These are phyloP conservation scores for Piezodorus guildinii DNA, from an alignment of 1,140 invertebrate species.

Conservation along the genomic window DNA sequence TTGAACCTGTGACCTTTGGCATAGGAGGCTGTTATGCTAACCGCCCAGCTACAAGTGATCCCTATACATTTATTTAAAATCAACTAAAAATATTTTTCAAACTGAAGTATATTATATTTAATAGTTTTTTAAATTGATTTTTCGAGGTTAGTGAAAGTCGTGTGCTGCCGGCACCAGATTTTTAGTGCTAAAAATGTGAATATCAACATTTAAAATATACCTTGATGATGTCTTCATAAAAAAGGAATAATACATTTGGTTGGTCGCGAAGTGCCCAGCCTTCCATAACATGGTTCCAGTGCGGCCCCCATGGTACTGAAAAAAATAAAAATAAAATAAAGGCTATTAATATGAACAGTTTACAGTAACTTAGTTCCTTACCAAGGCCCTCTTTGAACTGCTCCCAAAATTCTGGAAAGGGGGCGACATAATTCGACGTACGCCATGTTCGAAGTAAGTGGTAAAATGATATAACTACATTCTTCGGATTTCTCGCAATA, in stretches of 20 bases:
- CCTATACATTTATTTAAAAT: no score
- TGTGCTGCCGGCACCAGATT: no score
- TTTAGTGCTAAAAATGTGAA: no score
- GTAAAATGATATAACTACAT: constrained; percentile 64
- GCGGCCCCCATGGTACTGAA: constrained; percentile 52
- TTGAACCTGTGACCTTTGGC: no score
- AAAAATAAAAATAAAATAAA: background rate
- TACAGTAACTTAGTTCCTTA: constrained; percentile 7
- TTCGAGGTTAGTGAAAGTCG: no score
- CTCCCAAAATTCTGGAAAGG: constrained; percentile 52
- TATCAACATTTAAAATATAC: no score
- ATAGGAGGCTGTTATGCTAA: no score
- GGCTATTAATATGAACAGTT: background rate
- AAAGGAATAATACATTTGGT: constrained; percentile 59
- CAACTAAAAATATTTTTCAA: no score
- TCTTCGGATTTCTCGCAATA: constrained; percentile 67
- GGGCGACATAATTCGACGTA: constrained; percentile 48
- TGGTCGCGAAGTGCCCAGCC: constrained; percentile 51
- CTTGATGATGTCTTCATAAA: constrained; percentile 66
- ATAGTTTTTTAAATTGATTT: no score
- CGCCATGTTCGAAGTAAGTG: constrained; percentile 52
- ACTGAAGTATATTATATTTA: no score
- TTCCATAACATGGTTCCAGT: constrained; percentile 62
- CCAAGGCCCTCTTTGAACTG: constrained; percentile 59
- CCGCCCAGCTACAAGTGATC: no score